A percentile compares a stretch with the other conserved stretches of the same genome.
Evolutionary conservation across 2,888 invertebrate genomes (phyloP).

Genomic region (Papilio gigon): DNA sequence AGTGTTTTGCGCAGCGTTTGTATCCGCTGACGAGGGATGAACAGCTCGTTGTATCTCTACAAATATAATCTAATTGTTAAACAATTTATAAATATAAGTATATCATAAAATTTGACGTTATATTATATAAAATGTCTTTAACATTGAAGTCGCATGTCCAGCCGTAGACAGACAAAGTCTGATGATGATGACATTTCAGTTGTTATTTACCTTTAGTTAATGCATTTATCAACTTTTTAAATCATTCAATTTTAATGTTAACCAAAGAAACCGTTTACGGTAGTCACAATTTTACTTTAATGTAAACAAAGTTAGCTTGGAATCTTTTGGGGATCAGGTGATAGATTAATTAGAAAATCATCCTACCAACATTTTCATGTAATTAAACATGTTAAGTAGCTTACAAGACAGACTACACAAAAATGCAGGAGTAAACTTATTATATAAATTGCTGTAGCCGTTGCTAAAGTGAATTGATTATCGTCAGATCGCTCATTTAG

Average conservation of each 20-base stretch:
- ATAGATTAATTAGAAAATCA: no score
- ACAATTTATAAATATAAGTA: slow-evolving; percentile 1
- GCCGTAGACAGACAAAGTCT: no score
- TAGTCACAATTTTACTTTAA: no score
- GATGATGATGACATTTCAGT: no score
- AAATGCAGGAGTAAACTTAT: neutral
- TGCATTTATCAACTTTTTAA: no score
- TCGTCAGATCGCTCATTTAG: slow-evolving; percentile 14
- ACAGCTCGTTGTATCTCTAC: neutral
- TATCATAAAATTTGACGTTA: neutral
- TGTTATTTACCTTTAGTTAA: no score
- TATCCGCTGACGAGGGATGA: slow-evolving; percentile 26
- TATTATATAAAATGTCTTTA: neutral
- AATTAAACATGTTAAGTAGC: neutral
- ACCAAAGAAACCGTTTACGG: no score
- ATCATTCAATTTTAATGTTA: no score
- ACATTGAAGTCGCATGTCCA: neutral
- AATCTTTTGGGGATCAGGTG: no score
- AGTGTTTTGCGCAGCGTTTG: slow-evolving; percentile 32
- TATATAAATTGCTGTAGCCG: neutral
- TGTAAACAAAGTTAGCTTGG: no score
- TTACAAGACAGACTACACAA: no score
- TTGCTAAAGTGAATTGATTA: slow-evolving; percentile 12
- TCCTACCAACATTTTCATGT: no score
- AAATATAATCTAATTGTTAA: neutral